phyloP scores from a whole-genome alignment of 2,113 vertebrate genomes.

The Parus major region DNA sequence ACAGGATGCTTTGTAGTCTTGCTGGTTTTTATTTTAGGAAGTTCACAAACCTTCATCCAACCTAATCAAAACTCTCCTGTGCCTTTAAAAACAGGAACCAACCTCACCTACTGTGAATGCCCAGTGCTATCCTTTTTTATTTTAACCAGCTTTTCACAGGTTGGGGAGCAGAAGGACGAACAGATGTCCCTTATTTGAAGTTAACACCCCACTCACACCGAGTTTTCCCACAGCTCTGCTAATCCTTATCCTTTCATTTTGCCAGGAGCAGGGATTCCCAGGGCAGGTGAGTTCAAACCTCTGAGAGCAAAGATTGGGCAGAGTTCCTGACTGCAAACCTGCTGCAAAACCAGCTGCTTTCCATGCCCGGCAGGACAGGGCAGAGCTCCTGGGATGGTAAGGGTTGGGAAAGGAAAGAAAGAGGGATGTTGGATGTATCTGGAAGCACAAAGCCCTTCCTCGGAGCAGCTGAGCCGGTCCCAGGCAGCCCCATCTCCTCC shows the following conservation, averaged over 20 bases:
- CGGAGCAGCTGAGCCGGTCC: neutral
- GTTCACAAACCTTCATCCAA: neutral
- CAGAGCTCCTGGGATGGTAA: neutral
- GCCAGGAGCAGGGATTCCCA: neutral
- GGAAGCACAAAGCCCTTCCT: neutral
- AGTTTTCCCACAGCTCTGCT: neutral
- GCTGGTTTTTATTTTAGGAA: neutral
- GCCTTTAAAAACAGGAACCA: neutral
- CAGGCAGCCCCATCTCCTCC: neutral
- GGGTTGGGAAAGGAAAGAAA: neutral
- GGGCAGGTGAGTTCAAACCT: neutral
- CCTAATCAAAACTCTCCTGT: neutral
- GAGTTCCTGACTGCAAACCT: neutral
- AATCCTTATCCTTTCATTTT: neutral
- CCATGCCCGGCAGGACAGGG: neutral
- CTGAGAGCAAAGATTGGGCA: neutral
- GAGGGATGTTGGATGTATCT: neutral
- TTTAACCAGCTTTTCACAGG: neutral
- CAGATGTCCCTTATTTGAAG: conserved; percentile 1
- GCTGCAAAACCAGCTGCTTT: neutral
- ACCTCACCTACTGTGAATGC: neutral
- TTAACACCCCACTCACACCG: neutral
- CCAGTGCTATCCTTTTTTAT: neutral
- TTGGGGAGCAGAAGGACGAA: neutral
- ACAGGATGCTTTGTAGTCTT: neutral